Base-by-base conservation (phyloP, 1,140 invertebrate species). In the Ericerus pela region DNA sequence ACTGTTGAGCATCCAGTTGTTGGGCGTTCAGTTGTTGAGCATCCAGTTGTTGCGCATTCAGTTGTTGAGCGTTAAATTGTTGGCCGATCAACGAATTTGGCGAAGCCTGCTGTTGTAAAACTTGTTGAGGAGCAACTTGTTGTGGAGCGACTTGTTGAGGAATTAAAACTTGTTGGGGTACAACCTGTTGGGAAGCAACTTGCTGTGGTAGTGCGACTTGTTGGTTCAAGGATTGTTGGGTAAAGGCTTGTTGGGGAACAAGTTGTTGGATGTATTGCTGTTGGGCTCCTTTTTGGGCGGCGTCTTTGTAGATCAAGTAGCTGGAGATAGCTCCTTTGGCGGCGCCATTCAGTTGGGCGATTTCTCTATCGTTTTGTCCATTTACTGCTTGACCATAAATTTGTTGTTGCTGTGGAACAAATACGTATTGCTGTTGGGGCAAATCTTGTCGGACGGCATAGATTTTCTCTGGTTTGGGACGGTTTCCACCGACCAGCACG, bases 311-410 rank as follows among this genome's bases (percentile, higher is more conserved):
- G 10, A 58, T 47, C 12, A 54, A 11, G 5, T 26, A 54, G 28
- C 36, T 58, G 11, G 53, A 58, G 33, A 58, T 30, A 5, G 57
- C 37, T 2, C 57, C 57, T 10, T 58, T 58, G 8, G 37, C 24
- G 0, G 51, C 56, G 12, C 18, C 18, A 14, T 58, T 53, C 4
- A 54, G 43, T 20, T 28, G 38, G 1, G 22, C 14, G 10, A 52
- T 33, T 16, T 58, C 56, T 6, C 41, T 29, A 3, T n/a, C 28
- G 20, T 28, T 29, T 2, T 18, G 41, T 24, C 22, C 22, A 8
- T 6, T 24, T 2, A 29, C 28, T 38, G 10, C 24, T 43, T 51
- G 57, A 26, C 31, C 53, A 1, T 24, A 38, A 1, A 22, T 1
- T 11, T 47, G 54, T 20, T 58, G 56, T 0, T 51, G 56, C 31